Conservation (phyloP, 2,113 vertebrate genomes). For the Labeo catla region DNA sequence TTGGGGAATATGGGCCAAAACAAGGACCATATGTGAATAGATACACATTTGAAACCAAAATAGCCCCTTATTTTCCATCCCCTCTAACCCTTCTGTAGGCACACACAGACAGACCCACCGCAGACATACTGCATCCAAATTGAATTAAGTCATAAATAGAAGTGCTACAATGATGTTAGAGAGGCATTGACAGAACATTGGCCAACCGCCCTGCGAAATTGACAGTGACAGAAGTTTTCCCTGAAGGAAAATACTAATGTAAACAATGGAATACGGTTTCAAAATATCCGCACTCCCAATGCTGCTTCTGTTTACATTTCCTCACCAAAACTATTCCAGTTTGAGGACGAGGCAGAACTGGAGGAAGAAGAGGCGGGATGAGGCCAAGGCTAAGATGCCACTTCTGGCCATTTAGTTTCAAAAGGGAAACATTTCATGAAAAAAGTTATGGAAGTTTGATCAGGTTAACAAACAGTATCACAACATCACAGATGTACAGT, state of each 20-base stretch:
- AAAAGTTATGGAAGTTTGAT: neutral
- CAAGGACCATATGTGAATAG: constrained; percentile 80
- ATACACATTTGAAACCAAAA: constrained; percentile 77
- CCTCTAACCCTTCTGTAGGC: constrained; percentile 32
- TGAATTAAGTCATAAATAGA: constrained; percentile 75
- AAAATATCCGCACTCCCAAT: constrained; percentile 72
- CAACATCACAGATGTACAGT: neutral
- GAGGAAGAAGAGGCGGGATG: constrained; percentile 5
- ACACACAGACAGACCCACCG: constrained; percentile 61
- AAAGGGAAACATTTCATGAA: constrained; percentile 35
- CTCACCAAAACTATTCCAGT: constrained; percentile 49
- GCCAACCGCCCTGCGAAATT: constrained; percentile 68
- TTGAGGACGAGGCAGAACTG: neutral
- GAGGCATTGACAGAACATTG: constrained; percentile 74
- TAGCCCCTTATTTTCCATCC: constrained; percentile 70
- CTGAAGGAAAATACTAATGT: constrained; percentile 76
- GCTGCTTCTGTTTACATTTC: constrained; percentile 74
- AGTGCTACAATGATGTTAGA: constrained; percentile 52
- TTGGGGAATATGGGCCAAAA: constrained; percentile 73
- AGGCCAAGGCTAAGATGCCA: neutral
- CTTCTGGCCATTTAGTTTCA: constrained; percentile 1
- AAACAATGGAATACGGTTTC: constrained; percentile 74
- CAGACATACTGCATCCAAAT: constrained; percentile 70
- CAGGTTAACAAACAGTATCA: neutral
- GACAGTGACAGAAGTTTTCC: constrained; percentile 79